Evolutionary conservation across 2,113 vertebrate genomes (phyloP).

Genomic region (Anolis carolinensis): DNA sequence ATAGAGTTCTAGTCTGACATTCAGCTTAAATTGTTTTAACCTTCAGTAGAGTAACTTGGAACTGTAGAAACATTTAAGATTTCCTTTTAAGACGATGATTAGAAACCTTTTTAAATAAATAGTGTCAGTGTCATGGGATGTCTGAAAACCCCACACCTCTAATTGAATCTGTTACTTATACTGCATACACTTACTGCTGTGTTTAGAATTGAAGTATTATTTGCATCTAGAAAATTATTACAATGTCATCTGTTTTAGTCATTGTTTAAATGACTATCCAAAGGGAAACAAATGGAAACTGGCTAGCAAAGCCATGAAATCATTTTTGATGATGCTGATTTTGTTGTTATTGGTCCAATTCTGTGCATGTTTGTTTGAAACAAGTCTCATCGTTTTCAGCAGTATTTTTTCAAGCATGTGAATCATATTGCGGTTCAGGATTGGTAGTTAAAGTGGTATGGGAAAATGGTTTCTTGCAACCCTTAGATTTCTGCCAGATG

Average conservation of each 20-base stretch:
- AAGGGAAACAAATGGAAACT: background rate
- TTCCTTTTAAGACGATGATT: background rate
- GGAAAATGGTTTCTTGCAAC: background rate
- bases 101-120: too few relatives aligned
- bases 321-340: background rate
- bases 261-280: background rate
- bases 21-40: background rate
- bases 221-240: background rate
- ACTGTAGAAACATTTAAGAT: background rate
- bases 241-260: background rate
- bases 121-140: background rate
- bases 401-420: background rate
- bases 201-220: background rate
- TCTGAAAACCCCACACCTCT: background rate
- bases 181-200: rapidly evolving
- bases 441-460: background rate
- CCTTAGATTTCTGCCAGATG: background rate
- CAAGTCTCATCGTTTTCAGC: background rate
- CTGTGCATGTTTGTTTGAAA: background rate
- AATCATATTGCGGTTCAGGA: background rate
- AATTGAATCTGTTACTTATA: background rate
- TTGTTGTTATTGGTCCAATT: background rate
- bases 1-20: background rate
- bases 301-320: background rate
- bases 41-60: background rate